phyloP scores from a whole-genome alignment of 1,140 invertebrate species.

The Cherax destructor region DNA sequence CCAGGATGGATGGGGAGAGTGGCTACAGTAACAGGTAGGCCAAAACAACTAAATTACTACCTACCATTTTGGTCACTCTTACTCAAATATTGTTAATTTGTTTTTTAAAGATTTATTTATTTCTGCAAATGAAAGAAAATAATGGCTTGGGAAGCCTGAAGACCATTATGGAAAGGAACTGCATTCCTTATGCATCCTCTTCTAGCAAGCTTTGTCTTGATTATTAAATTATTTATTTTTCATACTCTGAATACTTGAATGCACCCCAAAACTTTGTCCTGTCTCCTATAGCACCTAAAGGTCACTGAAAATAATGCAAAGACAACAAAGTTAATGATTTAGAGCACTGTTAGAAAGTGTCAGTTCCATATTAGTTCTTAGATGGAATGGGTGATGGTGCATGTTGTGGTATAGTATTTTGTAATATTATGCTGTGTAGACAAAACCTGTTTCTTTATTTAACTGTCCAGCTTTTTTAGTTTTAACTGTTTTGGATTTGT shows the following conservation, averaged over 20 bases:
- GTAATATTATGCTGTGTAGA: slow-evolving; percentile 13
- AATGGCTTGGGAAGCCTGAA: slow-evolving; percentile 14
- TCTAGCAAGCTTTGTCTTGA: not conserved
- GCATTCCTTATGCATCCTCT: not conserved
- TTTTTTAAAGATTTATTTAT: slow-evolving; percentile 4
- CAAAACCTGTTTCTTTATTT: not conserved
- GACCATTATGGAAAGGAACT: not conserved
- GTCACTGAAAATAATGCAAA: slow-evolving; percentile 17
- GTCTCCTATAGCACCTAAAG: slow-evolving; percentile 35
- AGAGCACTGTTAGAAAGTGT: slow-evolving; percentile 46
- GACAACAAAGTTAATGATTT: not conserved
- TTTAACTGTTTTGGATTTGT: not conserved
- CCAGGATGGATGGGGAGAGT: slow-evolving; percentile 66
- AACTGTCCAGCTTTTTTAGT: not conserved
- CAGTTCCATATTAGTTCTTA: slow-evolving; percentile 9
- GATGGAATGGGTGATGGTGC: slow-evolving; percentile 21
- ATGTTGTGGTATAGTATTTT: slow-evolving; percentile 25
- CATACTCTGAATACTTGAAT: slow-evolving; percentile 6
- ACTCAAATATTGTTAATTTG: not conserved
- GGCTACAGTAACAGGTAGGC: slow-evolving; percentile 66
- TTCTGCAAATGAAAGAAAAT: slow-evolving; percentile 8
- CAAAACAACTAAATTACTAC: slow-evolving; percentile 15
- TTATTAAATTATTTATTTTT: not conserved
- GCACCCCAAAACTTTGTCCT: slow-evolving; percentile 43
- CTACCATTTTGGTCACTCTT: slow-evolving; percentile 27